Percentiles rank a stretch among this genome's conserved stretches.
These are phyloP conservation scores for Dascyllus trimaculatus DNA, from an alignment of 2,113 vertebrate species.

Conservation along the genomic window DNA sequence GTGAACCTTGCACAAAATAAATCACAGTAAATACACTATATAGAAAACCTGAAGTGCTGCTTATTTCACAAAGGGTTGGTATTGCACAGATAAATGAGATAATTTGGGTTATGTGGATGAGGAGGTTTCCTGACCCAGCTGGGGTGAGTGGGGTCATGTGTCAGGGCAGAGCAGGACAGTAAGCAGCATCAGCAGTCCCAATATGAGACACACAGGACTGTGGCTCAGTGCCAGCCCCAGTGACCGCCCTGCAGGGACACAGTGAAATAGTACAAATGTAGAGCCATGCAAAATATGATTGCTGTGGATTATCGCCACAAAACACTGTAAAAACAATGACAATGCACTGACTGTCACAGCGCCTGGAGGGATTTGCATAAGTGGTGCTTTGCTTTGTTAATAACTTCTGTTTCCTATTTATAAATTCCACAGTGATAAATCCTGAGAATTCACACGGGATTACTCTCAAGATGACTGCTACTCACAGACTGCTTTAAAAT, in stretches of 20 bases:
- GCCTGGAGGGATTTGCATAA: not conserved
- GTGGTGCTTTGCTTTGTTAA: too few species aligned
- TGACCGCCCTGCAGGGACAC: constrained; percentile 74
- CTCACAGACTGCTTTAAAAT: too few species aligned
- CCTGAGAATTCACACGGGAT: too few species aligned
- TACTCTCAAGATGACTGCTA: too few species aligned
- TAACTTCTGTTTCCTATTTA: too few species aligned
- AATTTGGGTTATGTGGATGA: constrained; percentile 15
- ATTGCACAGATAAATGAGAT: constrained; percentile 37
- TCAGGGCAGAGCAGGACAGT: constrained; percentile 46
- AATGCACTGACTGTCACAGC: not conserved
- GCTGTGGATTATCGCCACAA: not conserved
- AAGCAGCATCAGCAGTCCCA: constrained; percentile 79
- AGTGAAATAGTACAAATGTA: constrained; percentile 36
- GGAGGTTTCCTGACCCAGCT: constrained; percentile 43
- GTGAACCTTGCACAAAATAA: constrained; percentile 19
- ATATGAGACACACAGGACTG: constrained; percentile 65
- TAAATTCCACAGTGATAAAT: too few species aligned
- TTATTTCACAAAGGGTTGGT: constrained; percentile 19
- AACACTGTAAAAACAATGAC: not conserved
- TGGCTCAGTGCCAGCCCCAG: constrained; percentile 59
- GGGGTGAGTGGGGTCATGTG: constrained; percentile 59
- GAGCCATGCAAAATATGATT: constrained; percentile 23
- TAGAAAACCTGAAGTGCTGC: constrained; percentile 37
- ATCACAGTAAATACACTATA: constrained; percentile 5